Conservation (phyloP, 2,113 vertebrate species). For the Mustela lutreola region DNA sequence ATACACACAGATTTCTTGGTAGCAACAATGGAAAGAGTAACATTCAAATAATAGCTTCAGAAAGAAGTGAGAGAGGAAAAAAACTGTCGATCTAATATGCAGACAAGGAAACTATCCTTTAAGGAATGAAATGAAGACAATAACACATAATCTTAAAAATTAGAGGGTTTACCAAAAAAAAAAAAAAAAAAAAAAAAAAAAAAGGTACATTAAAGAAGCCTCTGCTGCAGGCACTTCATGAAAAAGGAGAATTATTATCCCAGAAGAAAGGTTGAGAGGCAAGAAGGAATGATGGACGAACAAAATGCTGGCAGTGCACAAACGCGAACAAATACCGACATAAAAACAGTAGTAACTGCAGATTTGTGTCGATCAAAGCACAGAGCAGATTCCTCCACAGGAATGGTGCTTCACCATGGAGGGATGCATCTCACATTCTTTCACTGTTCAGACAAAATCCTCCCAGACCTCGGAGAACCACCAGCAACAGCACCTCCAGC, state of each 20-base stretch:
- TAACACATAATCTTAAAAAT: not conserved
- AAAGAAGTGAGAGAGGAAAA: not conserved
- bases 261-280: not conserved
- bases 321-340: no score
- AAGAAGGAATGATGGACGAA: not conserved
- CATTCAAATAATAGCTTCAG: not conserved
- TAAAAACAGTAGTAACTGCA: not conserved
- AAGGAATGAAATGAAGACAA: not conserved
- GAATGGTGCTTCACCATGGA: not conserved
- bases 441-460: no score
- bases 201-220: not conserved
- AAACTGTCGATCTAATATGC: not conserved
- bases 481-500: no score
- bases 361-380: not conserved
- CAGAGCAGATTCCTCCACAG: not conserved
- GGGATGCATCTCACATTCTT: no score
- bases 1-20: not conserved
- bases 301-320: no score
- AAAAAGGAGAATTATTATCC: not conserved
- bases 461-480: not conserved
- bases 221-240: not conserved
- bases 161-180: not conserved
- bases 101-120: not conserved
- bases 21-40: not conserved
- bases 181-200: no score